Evolutionary conservation across 2,797 vertebrate species (phyloP).

Genomic region (Poeciliopsis turneri): DNA sequence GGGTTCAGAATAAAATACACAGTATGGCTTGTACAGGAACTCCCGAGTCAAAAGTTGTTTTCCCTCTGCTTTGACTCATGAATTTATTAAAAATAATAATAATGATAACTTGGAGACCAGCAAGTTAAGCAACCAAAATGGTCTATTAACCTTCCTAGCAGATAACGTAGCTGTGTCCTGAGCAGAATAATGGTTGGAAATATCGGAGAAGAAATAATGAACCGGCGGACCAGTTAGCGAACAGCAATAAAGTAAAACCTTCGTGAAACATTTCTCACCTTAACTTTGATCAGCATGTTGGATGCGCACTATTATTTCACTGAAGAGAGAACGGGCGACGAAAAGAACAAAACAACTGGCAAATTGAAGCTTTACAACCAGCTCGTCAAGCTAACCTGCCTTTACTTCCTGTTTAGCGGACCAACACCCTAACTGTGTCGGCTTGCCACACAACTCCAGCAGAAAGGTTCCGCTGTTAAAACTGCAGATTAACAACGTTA

Average conservation of each 20-base stretch:
- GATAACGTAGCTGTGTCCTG: not conserved
- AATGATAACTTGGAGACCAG: not conserved
- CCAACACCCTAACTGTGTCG: constrained; percentile 40
- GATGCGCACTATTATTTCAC: constrained; percentile 6
- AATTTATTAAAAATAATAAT: not conserved
- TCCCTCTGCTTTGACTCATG: not conserved
- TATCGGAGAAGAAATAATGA: not conserved
- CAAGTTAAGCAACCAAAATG: not conserved
- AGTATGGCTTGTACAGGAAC: not conserved
- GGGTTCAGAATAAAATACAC: not conserved
- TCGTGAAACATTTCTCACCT: constrained; percentile 63
- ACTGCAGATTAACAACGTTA: not conserved
- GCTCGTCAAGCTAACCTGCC: constrained; percentile 31
- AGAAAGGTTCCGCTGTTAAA: constrained; percentile 32
- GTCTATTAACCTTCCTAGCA: not conserved
- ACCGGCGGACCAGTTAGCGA: constrained; percentile 9
- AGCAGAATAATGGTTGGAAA: not conserved
- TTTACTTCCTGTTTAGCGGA: constrained; percentile 72
- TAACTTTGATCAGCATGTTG: constrained; percentile 85
- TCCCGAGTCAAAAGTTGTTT: not conserved
- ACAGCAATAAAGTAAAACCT: not conserved
- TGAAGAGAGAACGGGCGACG: not conserved
- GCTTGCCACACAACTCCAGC: not conserved
- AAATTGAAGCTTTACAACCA: constrained; percentile 21
- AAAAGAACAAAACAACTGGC: constrained; percentile 9